phyloP scores from a whole-genome alignment of 2,797 vertebrate genomes.

The Petrocephalus schoutedeni region DNA sequence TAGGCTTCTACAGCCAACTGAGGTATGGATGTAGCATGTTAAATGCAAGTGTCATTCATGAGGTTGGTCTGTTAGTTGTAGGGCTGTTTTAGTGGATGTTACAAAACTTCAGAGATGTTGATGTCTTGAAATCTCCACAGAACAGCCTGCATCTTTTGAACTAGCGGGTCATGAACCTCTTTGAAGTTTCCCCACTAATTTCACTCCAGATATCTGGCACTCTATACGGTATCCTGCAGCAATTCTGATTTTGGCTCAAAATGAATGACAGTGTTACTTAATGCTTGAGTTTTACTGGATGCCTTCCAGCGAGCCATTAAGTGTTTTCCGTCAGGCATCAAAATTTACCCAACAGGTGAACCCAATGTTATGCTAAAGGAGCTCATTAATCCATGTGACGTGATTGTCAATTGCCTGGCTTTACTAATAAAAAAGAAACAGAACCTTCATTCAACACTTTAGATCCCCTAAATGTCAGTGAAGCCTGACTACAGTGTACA shows the following conservation, averaged over 20 bases:
- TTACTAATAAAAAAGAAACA: not conserved
- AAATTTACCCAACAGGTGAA: not conserved
- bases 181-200: not conserved
- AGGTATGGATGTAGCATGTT: not conserved
- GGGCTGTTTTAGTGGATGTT: not conserved
- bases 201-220: not conserved
- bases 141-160: not conserved
- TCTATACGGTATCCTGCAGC: not conserved
- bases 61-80: not conserved
- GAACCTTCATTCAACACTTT: not conserved
- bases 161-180: not conserved
- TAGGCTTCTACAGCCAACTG: not conserved
- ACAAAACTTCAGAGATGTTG: not conserved
- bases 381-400: not conserved
- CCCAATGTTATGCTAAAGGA: not conserved
- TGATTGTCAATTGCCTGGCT: not conserved
- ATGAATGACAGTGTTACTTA: not conserved
- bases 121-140: not conserved
- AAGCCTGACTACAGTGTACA: not conserved
- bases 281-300: not conserved
- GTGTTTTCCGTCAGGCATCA: not conserved
- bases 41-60: not conserved
- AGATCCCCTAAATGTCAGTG: not conserved
- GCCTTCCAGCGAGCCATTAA: not conserved
- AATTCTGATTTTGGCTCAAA: not conserved